Base-by-base conservation (phyloP, 2,888 invertebrate genomes). In the Tetranychus piercei region DNA sequence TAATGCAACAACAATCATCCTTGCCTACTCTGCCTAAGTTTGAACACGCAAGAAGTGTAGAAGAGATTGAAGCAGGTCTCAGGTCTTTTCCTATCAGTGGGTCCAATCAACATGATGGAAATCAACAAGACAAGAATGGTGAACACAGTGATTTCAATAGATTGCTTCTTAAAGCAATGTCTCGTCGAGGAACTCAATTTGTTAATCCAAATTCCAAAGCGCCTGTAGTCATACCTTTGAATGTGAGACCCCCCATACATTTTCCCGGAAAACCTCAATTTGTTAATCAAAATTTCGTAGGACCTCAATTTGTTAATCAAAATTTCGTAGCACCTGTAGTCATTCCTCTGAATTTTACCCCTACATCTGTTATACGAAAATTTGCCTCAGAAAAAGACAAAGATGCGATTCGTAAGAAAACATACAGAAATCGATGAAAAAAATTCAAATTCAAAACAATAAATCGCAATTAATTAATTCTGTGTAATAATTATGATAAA, bases 291-390 rank as follows among this genome's bases (percentile, higher is more conserved):
- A 15, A 15, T 9, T 15, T 15, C 9, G 15, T 15, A 55, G 55
- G 55, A 55, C 9, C 9, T 55, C 55, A 55, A 55, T 15, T 55
- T 55, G 55, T 55, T 55, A 55, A 55, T 55, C 55, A 34, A 34
- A 65, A 65, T 65, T 65, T n/a, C 65, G n/a, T 65, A 66, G 6
- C 5, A 66, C 15, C 15, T 15, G 66, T 20, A 15, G 55, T 55
- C 9, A 55, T 55, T 55, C 15, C 55, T 55, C 55, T 15, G 55
- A 9, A 55, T 55, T 94, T 94, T 84, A 94, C 93, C 0, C 94
- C 94, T 76, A 94, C 94, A 45, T 92, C 94, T 77, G 94, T 94
- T 77, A 86, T 94, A 81, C 87, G 93, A 77, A 94, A 94, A 84
- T 92, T 94, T 55, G 73, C 73, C 43, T 34, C 23, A 43, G 71